Evolutionary conservation across 2,113 vertebrate genomes (phyloP).

Genomic region (Apus apus): DNA sequence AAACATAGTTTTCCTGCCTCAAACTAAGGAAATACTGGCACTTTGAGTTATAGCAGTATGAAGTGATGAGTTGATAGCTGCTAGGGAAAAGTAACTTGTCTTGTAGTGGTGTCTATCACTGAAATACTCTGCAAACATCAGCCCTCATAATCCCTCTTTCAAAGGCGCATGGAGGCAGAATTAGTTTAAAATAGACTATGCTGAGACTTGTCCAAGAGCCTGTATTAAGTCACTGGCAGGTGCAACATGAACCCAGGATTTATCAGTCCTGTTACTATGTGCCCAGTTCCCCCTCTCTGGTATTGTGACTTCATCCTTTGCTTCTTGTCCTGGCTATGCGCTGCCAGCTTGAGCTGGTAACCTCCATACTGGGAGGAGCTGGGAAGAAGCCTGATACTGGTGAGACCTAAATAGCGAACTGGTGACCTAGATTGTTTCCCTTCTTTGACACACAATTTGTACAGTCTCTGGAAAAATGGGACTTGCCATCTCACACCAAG

Average conservation of each 20-base stretch:
- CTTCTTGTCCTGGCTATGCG: not conserved
- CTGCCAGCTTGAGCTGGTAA: not conserved
- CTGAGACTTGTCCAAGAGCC: not conserved
- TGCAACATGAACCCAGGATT: not conserved
- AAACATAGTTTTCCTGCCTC: not conserved
- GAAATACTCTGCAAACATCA: not conserved
- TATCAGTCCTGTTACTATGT: not conserved
- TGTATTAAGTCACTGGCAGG: not conserved
- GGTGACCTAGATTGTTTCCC: not conserved
- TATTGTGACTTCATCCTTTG: not conserved
- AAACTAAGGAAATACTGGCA: not conserved
- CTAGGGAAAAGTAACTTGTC: not conserved
- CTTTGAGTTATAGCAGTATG: not conserved
- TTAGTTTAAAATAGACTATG: slow-evolving; percentile 43
- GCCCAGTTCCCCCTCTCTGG: not conserved
- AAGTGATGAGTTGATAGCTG: not conserved
- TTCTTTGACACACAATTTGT: not conserved
- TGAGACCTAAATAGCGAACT: not conserved
- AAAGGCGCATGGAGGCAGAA: not conserved
- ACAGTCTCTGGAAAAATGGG: not conserved
- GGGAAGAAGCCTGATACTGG: not conserved
- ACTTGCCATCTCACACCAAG: not conserved
- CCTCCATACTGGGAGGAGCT: not conserved
- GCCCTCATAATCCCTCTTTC: slow-evolving; percentile 9
- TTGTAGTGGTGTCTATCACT: not conserved